Evolutionary conservation across 2,113 vertebrate genomes (phyloP).

Genomic region (Notothenia rossii): DNA sequence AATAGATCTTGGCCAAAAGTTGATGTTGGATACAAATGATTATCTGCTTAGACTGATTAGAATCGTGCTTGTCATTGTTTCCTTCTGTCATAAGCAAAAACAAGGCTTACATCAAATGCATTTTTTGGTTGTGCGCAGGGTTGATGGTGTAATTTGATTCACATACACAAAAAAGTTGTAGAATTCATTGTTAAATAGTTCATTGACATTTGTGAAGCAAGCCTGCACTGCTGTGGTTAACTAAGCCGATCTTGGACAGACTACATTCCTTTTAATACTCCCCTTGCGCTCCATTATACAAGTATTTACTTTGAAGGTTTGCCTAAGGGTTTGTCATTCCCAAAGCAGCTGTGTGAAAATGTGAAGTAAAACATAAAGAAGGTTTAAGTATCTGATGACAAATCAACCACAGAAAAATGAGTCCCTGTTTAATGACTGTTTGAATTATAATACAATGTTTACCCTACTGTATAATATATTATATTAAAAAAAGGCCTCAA

Average conservation of each 20-base stretch:
- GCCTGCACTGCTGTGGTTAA: background rate
- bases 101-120: no score
- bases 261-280: background rate
- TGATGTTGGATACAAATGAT: background rate
- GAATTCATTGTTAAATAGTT: background rate
- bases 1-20: no score
- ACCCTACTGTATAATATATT: background rate
- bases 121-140: background rate
- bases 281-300: background rate
- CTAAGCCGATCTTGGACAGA: background rate
- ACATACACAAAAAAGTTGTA: background rate
- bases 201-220: background rate
- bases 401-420: background rate
- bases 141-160: background rate
- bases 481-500: conserved; percentile 1
- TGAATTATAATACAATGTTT: background rate
- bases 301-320: conserved; percentile 2
- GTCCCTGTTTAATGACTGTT: background rate
- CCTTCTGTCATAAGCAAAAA: background rate
- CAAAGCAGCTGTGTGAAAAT: background rate
- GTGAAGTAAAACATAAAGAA: background rate
- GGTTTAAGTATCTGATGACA: background rate
- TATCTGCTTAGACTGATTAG: background rate
- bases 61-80: background rate
- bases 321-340: background rate